Conservation (phyloP, 2,113 vertebrate species). For the Ardeotis arabs region DNA sequence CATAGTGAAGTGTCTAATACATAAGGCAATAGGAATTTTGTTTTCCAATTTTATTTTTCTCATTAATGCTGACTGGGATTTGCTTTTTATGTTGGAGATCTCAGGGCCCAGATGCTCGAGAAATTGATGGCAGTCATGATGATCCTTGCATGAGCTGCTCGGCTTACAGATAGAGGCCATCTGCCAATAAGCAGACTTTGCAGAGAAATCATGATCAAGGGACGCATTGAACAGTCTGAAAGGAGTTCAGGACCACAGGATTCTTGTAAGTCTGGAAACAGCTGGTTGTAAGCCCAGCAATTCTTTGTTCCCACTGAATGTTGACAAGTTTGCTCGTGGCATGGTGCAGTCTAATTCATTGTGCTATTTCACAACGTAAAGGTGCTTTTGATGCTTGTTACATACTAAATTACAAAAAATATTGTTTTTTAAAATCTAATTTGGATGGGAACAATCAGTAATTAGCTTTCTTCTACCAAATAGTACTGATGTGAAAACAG, state of each 20-base stretch:
- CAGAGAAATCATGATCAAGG: background rate
- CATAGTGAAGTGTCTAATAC: background rate
- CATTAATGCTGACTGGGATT: background rate
- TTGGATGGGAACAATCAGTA: background rate
- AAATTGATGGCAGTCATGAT: background rate
- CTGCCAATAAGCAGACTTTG: background rate
- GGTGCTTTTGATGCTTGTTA: background rate
- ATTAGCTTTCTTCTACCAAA: background rate
- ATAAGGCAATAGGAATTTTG: background rate
- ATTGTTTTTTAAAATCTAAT: background rate
- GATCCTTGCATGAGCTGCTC: background rate
- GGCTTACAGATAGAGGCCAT: background rate
- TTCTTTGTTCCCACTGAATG: background rate
- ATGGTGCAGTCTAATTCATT: background rate
- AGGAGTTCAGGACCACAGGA: background rate
- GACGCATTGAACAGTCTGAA: background rate
- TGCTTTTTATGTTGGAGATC: background rate
- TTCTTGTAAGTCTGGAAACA: constrained; percentile 1
- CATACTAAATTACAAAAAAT: background rate
- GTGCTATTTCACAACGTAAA: background rate
- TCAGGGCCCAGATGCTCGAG: background rate
- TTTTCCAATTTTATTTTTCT: background rate
- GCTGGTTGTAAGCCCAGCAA: background rate
- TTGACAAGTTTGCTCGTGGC: background rate
- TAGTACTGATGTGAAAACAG: background rate